These are phyloP conservation scores for Apoda limacodes DNA, from an alignment of 2,888 invertebrate genomes.

Conservation along the genomic window DNA sequence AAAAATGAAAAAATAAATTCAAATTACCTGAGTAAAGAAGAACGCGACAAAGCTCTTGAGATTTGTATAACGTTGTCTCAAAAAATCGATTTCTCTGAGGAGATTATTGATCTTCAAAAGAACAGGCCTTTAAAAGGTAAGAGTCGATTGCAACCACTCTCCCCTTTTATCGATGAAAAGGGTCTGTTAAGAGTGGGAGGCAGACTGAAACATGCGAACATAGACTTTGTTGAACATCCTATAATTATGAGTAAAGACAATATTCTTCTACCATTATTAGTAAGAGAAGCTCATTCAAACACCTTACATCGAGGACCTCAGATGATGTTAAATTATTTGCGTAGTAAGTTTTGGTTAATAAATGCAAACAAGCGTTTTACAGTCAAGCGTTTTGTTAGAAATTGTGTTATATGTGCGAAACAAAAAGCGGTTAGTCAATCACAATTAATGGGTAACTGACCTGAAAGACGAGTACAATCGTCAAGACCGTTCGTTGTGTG, in stretches of 20 bases:
- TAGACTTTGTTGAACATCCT: slow-evolving; percentile 8
- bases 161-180: slow-evolving; percentile 9
- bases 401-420: slow-evolving; percentile 6
- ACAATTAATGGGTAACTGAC: too few relatives aligned
- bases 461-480: too few relatives aligned
- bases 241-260: slow-evolving; percentile 6
- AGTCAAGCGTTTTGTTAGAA: slow-evolving; percentile 1
- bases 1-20: too few relatives aligned
- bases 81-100: too few relatives aligned
- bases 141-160: slow-evolving; percentile 4
- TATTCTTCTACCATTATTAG: slow-evolving; percentile 1
- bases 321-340: slow-evolving; percentile 2
- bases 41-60: too few relatives aligned
- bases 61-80: too few relatives aligned
- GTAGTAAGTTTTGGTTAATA: slow-evolving; percentile 6
- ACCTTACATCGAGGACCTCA: slow-evolving; percentile 8
- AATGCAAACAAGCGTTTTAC: slow-evolving; percentile 2
- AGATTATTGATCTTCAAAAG: slow-evolving; percentile 3
- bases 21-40: too few relatives aligned
- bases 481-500: too few relatives aligned
- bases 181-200: slow-evolving; percentile 12
- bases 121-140: slow-evolving; percentile 2
- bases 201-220: slow-evolving; percentile 8
- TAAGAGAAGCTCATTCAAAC: slow-evolving; percentile 6
- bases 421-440: slow-evolving; percentile 4